phyloP scores from a whole-genome alignment of 2,113 vertebrate genomes.

The Illadopsis cleaveri region DNA sequence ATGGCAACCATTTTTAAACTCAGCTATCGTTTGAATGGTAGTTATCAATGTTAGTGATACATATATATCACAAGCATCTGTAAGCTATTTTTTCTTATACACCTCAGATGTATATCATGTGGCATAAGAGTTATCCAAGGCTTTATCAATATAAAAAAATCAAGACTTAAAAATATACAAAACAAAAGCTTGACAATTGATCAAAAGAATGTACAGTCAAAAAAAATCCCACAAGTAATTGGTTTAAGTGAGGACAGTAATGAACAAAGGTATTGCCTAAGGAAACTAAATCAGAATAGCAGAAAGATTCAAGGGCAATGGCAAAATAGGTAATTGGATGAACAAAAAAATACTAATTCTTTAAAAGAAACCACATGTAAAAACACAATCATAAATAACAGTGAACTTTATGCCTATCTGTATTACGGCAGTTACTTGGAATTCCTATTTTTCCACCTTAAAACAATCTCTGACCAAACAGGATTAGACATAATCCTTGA shows the following conservation, averaged over 20 bases:
- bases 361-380: neutral
- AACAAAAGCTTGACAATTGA: neutral
- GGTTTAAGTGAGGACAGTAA: neutral
- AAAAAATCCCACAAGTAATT: accelerated
- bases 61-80: neutral
- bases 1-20: neutral
- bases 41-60: neutral
- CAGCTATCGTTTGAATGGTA: neutral
- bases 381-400: neutral
- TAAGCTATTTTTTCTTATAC: neutral
- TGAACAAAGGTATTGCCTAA: neutral
- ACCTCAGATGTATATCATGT: neutral
- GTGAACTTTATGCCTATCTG: neutral
- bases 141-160: neutral
- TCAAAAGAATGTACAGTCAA: neutral
- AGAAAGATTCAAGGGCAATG: neutral
- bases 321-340: neutral
- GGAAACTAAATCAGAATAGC: neutral
- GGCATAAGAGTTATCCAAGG: neutral
- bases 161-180: neutral
- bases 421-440: neutral
- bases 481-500: neutral
- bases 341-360: neutral
- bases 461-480: neutral
- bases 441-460: neutral